A percentile compares a stretch with the other conserved stretches of the same genome.
Evolutionary conservation across 2,888 invertebrate genomes (phyloP).

Genomic region (Trichogramma evanescens): DNA sequence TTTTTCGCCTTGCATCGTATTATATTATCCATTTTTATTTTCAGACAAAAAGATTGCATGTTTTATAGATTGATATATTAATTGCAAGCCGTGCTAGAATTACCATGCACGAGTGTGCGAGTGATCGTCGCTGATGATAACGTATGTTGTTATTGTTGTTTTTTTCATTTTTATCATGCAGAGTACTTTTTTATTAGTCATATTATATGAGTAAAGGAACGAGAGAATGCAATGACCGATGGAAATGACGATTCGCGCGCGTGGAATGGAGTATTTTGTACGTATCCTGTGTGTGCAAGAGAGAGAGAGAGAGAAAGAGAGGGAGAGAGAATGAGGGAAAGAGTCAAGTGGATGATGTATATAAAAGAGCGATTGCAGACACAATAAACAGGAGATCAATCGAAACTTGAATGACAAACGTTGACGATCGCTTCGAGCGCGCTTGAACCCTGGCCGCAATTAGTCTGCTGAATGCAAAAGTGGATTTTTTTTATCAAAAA

Average conservation of each 20-base stretch:
- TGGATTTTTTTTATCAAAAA: not conserved
- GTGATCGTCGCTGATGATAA: too few relatives aligned
- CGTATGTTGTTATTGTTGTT: too few relatives aligned
- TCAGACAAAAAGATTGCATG: too few relatives aligned
- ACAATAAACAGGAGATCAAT: slow-evolving; percentile 17
- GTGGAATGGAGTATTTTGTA: not conserved
- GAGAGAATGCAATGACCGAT: too few relatives aligned
- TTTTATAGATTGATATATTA: too few relatives aligned
- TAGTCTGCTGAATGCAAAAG: not conserved
- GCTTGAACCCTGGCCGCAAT: slow-evolving; percentile 12
- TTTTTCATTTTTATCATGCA: too few relatives aligned
- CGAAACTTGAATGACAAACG: slow-evolving; percentile 16
- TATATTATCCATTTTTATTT: too few relatives aligned
- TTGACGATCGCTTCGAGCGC: not conserved
- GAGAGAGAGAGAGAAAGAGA: slow-evolving; percentile 10
- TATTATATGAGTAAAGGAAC: too few relatives aligned
- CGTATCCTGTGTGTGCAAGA: not conserved
- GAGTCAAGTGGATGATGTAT: not conserved
- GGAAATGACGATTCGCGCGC: not conserved
- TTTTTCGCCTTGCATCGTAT: too few relatives aligned
- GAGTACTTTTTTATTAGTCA: too few relatives aligned
- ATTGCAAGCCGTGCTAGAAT: too few relatives aligned
- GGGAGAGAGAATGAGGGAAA: slow-evolving; percentile 21
- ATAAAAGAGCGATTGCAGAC: slow-evolving; percentile 11
- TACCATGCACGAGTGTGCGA: too few relatives aligned